Evolutionary conservation across 2,888 invertebrate genomes (phyloP), one percentile per base, ranked within the genome.

Genomic region (Drosophila gaucha): DNA sequence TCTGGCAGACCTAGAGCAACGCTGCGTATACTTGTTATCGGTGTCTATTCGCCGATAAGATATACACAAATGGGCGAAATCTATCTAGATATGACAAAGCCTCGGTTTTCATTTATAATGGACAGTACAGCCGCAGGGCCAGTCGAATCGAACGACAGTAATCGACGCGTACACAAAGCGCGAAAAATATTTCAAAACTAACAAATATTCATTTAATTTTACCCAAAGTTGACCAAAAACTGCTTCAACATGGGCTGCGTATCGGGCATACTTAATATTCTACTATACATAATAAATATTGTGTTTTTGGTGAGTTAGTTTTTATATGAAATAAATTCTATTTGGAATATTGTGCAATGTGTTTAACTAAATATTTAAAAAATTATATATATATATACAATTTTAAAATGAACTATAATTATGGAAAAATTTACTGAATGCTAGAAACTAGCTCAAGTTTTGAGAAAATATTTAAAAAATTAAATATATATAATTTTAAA

Each of bases 301-400:
- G 70, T 91, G 49, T 91, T 91, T 80, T 51, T 91, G 91, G 90
- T 90, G 79, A 90, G 90, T 90, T 47, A n/a, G 2, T 30, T 12
- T 12, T 10, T 2, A 6, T 18, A 2, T 14, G 6, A 14, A n/a
- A 30, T 8, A 22, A 12, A n/a, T 24, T 4, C 4, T 22, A 1
- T 2, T 35, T 30, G n/a, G 5, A 43, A 26, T 26, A 28, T 6
- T 12, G 2, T 6, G 2, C 10, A 28, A 12, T 12, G 18, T 44
- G 28, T 14, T 8, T 8, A 3, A 20, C 3, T 10, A 6, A 18
- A 12, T 2, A 6, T 14, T 14, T 10, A 0, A 2, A 36, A 18
- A 12, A n/a, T 8, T 28, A 9, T 6, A 28, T 28, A 28, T 28
- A 28, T 28, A 6, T 33, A 12, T 16, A 16, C 2, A 3, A 14